These are phyloP conservation scores for Coregonus suidteri DNA, from an alignment of 2,797 vertebrate genomes.

Conservation along the genomic window DNA sequence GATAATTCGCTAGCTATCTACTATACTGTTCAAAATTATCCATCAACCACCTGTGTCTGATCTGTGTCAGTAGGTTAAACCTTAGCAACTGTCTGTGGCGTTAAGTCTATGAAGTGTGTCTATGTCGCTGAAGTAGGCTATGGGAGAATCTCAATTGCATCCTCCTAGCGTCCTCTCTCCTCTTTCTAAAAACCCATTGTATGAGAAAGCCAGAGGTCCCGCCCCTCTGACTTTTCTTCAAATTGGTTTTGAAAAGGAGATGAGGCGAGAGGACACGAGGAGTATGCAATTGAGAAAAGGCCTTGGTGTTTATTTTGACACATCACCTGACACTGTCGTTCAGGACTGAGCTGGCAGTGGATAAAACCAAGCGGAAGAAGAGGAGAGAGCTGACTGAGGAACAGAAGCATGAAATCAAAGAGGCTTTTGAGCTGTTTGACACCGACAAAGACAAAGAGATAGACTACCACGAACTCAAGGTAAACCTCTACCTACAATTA, in stretches of 20 bases:
- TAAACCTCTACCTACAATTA: conserved; percentile 18
- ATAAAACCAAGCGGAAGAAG: conserved; percentile 85
- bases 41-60: not conserved
- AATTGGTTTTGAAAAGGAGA: no score
- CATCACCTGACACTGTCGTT: not conserved
- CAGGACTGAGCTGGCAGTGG: conserved; percentile 79
- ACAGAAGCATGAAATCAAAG: conserved; percentile 90
- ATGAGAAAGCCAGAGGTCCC: no score
- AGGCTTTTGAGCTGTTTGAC: conserved; percentile 91
- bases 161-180: no score
- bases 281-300: no score
- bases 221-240: no score
- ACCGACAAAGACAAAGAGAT: conserved; percentile 90
- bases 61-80: not conserved
- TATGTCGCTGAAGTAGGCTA: no score
- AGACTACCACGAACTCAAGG: conserved; percentile 91
- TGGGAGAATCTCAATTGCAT: no score
- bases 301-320: not conserved
- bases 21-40: not conserved
- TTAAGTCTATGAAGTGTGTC: not conserved
- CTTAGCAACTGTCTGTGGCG: not conserved
- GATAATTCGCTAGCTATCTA: not conserved
- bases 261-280: no score
- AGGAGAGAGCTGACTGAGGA: conserved; percentile 85
- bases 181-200: no score